phyloP scores from a whole-genome alignment of 1,140 invertebrate genomes.

The Drosophila fuyamai region DNA sequence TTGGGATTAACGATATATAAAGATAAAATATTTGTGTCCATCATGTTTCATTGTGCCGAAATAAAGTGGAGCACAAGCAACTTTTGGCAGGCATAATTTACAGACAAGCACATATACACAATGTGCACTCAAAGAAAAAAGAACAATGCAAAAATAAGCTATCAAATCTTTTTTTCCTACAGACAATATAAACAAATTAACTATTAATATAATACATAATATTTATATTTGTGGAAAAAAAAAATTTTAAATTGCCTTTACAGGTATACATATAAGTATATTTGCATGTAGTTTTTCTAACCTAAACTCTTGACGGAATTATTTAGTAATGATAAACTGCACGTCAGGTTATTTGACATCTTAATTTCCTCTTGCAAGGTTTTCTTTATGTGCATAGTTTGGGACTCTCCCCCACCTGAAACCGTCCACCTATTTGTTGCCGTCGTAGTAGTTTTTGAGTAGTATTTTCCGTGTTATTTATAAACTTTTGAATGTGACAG shows the following conservation, averaged over 20 bases:
- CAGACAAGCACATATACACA: conserved; percentile 30
- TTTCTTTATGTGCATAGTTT: conserved; percentile 5
- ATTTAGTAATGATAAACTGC: too few species aligned
- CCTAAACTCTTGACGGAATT: too few species aligned
- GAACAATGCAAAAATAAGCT: too few species aligned
- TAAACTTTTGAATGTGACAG: conserved; percentile 60
- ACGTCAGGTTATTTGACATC: too few species aligned
- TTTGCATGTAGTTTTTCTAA: too few species aligned
- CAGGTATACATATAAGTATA: too few species aligned
- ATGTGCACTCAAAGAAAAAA: conserved; percentile 1
- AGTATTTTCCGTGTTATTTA: conserved; percentile 71
- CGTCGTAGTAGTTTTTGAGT: conserved; percentile 47
- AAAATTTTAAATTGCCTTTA: neutral
- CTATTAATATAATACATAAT: too few species aligned
- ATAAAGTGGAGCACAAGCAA: conserved; percentile 57
- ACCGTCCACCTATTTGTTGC: neutral
- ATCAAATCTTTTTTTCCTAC: neutral
- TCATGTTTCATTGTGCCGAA: conserved; percentile 23
- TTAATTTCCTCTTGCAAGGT: neutral
- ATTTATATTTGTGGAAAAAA: too few species aligned
- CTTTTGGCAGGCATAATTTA: conserved; percentile 66
- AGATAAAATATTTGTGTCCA: conserved; percentile 27
- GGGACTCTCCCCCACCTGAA: conserved; percentile 19
- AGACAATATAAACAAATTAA: neutral
- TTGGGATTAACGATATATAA: conserved; percentile 45